Evolutionary conservation across 2,888 invertebrate species (phyloP).

Genomic region (Rhodophaea formosa): DNA sequence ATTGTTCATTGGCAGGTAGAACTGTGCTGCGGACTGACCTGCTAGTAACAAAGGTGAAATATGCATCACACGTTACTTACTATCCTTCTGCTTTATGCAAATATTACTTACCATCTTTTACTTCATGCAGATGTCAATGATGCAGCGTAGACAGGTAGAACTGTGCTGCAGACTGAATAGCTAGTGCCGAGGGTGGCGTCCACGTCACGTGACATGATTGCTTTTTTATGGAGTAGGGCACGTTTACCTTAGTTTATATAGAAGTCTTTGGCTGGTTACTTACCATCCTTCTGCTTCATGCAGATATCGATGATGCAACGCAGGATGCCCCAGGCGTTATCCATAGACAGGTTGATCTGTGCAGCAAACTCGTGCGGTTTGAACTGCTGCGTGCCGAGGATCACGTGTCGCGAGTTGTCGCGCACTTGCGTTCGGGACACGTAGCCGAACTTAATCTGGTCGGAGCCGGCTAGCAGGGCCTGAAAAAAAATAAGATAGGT

Average conservation of each 20-base stretch:
- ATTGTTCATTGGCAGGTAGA: conserved; percentile 99
- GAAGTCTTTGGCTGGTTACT: too few relatives aligned
- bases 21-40: conserved; percentile 99
- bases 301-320: conserved; percentile 98
- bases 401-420: conserved; percentile 97
- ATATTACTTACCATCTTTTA: too few relatives aligned
- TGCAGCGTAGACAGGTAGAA: too few relatives aligned
- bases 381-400: conserved; percentile 98
- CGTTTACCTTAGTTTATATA: too few relatives aligned
- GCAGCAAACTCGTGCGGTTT: conserved; percentile 99
- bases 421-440: conserved; percentile 97
- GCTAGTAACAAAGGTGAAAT: too few relatives aligned
- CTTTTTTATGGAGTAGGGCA: too few relatives aligned
- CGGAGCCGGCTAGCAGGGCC: conserved; percentile 96
- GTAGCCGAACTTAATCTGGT: conserved; percentile 99
- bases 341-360: conserved; percentile 99
- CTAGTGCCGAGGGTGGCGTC: conserved; percentile 98
- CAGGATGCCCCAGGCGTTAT: conserved; percentile 99
- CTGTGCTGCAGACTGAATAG: too few relatives aligned
- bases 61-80: too few relatives aligned
- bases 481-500: too few relatives aligned
- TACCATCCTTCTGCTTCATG: conserved; percentile 97
- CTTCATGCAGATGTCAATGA: too few relatives aligned
- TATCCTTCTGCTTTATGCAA: too few relatives aligned
- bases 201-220: too few relatives aligned